These are phyloP conservation scores for Nebria salina DNA, from an alignment of 2,888 invertebrate species.

Conservation along the genomic window DNA sequence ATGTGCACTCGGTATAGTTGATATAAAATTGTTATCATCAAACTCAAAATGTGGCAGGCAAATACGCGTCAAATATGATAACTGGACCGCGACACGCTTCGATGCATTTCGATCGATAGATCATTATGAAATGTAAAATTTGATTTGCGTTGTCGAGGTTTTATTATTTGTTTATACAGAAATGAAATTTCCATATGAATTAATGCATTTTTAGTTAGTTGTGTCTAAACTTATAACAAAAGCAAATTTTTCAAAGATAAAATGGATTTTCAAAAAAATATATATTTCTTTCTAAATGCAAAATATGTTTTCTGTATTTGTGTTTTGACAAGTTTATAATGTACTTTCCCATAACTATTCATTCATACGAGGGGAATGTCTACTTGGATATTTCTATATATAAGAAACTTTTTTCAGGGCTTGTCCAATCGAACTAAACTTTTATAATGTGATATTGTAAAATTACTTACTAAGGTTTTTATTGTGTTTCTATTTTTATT, in stretches of 20 bases:
- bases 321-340: background rate
- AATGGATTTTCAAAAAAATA: background rate
- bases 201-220: too few relatives aligned
- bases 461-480: constrained; percentile 4
- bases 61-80: too few relatives aligned
- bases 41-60: too few relatives aligned
- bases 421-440: constrained; percentile 1
- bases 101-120: too few relatives aligned
- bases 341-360: background rate
- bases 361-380: background rate
- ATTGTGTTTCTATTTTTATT: constrained; percentile 47
- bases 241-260: background rate
- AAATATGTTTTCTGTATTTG: background rate
- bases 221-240: too few relatives aligned
- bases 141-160: too few relatives aligned
- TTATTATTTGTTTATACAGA: too few relatives aligned
- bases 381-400: background rate
- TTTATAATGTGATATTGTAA: background rate
- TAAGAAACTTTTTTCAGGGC: background rate
- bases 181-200: too few relatives aligned
- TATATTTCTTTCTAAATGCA: background rate
- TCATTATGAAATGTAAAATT: too few relatives aligned
- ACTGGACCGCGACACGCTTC: too few relatives aligned
- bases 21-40: too few relatives aligned
- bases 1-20: too few relatives aligned